Conservation (phyloP, 2,888 invertebrate species). For the Argyresthia goedartella region DNA sequence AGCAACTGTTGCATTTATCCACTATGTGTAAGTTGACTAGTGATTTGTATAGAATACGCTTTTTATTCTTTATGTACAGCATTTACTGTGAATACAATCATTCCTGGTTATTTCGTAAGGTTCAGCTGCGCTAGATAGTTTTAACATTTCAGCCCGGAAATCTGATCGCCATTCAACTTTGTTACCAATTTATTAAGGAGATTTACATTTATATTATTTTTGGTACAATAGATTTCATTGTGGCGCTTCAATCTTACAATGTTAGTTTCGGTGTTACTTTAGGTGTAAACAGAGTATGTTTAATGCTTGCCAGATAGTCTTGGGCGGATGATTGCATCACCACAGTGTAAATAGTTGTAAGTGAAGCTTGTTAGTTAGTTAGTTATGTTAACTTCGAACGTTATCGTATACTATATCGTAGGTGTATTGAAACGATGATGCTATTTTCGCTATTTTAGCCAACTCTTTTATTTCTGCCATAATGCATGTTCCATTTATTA, state of each 20-base stretch:
- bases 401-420: conserved; percentile 36
- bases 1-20: conserved; percentile 60
- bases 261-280: too few relatives aligned
- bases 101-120: conserved; percentile 40
- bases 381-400: neutral
- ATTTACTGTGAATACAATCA: conserved; percentile 43
- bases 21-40: conserved; percentile 44
- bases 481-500: conserved; percentile 70
- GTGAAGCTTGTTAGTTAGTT: neutral
- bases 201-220: conserved; percentile 2
- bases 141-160: neutral
- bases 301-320: too few relatives aligned
- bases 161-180: conserved; percentile 4
- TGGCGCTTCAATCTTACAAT: too few relatives aligned
- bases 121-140: conserved; percentile 17
- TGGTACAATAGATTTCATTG: neutral
- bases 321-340: too few relatives aligned
- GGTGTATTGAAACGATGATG: conserved; percentile 49
- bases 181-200: conserved; percentile 5
- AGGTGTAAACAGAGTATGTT: too few relatives aligned
- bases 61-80: conserved; percentile 53
- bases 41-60: conserved; percentile 60
- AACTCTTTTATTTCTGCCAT: conserved; percentile 67
- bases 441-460: conserved; percentile 67
- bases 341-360: neutral